phyloP scores from a whole-genome alignment of 23 tunicate genomes.

The Halocynthia roretzi region DNA sequence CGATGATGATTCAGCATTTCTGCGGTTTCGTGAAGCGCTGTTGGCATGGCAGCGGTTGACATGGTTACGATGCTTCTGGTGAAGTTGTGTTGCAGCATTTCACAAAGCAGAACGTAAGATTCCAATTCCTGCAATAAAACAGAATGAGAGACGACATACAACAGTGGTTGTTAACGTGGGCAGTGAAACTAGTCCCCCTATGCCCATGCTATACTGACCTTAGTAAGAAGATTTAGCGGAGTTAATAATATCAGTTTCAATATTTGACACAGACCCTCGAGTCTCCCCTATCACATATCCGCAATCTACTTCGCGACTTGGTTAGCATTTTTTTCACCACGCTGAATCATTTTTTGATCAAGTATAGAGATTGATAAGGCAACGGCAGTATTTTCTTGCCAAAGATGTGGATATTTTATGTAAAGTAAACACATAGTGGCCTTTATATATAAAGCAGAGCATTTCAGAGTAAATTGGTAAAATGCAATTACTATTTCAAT shows the following conservation, averaged over 20 bases:
- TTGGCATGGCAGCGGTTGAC: conserved; percentile 67
- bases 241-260: not conserved
- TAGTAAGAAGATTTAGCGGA: no score
- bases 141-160: not conserved
- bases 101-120: conserved; percentile 80
- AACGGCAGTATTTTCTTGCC: no score
- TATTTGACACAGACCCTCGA: not conserved
- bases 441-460: no score
- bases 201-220: not conserved
- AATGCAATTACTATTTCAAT: no score
- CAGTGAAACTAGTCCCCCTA: not conserved
- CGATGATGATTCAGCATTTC: conserved; percentile 52
- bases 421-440: no score
- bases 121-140: conserved; percentile 49
- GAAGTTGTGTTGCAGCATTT: conserved; percentile 71
- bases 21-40: conserved; percentile 31
- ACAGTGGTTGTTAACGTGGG: not conserved
- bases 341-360: no score
- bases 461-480: no score
- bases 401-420: no score
- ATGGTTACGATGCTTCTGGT: conserved; percentile 47
- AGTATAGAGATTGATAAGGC: no score
- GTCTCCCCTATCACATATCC: no score
- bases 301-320: no score
- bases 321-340: no score